Percentiles rank a stretch among this genome's conserved stretches.
phyloP scores from a whole-genome alignment of 1,140 invertebrate genomes.

The Drosophila kanapiae region DNA sequence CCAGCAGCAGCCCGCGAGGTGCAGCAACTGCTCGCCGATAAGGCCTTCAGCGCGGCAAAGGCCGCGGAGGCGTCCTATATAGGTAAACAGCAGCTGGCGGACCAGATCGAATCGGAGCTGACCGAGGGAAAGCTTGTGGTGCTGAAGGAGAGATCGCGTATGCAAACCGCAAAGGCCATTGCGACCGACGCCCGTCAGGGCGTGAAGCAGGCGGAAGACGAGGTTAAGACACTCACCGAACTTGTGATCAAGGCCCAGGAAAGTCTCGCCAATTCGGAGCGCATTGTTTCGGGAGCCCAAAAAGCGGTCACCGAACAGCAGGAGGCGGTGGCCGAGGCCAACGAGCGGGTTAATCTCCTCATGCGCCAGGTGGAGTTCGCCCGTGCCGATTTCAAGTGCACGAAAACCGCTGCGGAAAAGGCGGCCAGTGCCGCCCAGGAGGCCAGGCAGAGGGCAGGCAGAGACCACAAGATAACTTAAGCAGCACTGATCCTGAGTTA shows the following conservation, averaged over 20 bases:
- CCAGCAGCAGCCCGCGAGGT: neutral
- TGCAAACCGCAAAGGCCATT: conserved; percentile 87
- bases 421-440: conserved; percentile 88
- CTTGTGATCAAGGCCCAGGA: conserved; percentile 81
- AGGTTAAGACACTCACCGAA: conserved; percentile 65
- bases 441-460: conserved; percentile 77
- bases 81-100: conserved; percentile 88
- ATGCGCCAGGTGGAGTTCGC: conserved; percentile 87
- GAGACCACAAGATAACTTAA: conserved; percentile 33
- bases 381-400: conserved; percentile 87
- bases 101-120: conserved; percentile 87
- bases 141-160: conserved; percentile 87
- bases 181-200: conserved; percentile 87
- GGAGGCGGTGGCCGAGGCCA: conserved; percentile 88
- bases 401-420: conserved; percentile 87
- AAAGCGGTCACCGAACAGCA: conserved; percentile 86
- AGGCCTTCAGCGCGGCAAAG: conserved; percentile 88
- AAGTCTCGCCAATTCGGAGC: conserved; percentile 87
- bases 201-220: conserved; percentile 86
- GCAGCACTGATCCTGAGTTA: too few species aligned
- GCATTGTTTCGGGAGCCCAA: conserved; percentile 87
- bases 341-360: conserved; percentile 87
- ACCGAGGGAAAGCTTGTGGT: conserved; percentile 88
- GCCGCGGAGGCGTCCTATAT: conserved; percentile 88
- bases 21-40: conserved; percentile 86